Conservation (phyloP, 1,140 invertebrate genomes). For the Aradophagus sp. region DNA sequence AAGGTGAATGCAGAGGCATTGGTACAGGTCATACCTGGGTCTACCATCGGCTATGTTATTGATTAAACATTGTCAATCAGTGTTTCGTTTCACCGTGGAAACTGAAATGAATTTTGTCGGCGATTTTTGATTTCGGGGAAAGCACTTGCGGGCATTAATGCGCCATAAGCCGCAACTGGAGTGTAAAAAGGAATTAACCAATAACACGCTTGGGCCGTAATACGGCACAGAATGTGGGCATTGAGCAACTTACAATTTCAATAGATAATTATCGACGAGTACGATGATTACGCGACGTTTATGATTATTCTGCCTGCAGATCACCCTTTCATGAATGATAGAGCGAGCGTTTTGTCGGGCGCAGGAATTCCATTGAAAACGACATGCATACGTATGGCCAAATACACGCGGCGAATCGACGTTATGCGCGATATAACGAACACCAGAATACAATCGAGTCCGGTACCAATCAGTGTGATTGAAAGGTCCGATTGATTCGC, state of each 20-base stretch:
- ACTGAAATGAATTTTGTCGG: no score
- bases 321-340: slow-evolving; percentile 57
- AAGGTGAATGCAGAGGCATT: no score
- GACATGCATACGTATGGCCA: slow-evolving; percentile 35
- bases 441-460: slow-evolving; percentile 31
- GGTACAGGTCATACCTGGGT: no score
- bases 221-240: slow-evolving; percentile 38
- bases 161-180: no score
- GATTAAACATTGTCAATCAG: no score
- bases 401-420: slow-evolving; percentile 17
- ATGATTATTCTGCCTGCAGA: slow-evolving; percentile 57
- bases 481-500: slow-evolving; percentile 53
- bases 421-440: slow-evolving; percentile 38
- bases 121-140: no score
- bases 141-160: no score
- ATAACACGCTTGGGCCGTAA: slow-evolving; percentile 44
- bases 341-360: slow-evolving; percentile 54
- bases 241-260: slow-evolving; percentile 53
- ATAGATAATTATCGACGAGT: slow-evolving; percentile 56
- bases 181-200: no score
- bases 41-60: no score
- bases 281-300: slow-evolving; percentile 58
- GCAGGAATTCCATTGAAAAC: slow-evolving; percentile 55
- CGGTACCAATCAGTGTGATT: slow-evolving; percentile 61
- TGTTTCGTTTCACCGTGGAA: no score